These are phyloP conservation scores for Erannis defoliaria DNA, from an alignment of 2,888 invertebrate genomes.

Conservation along the genomic window DNA sequence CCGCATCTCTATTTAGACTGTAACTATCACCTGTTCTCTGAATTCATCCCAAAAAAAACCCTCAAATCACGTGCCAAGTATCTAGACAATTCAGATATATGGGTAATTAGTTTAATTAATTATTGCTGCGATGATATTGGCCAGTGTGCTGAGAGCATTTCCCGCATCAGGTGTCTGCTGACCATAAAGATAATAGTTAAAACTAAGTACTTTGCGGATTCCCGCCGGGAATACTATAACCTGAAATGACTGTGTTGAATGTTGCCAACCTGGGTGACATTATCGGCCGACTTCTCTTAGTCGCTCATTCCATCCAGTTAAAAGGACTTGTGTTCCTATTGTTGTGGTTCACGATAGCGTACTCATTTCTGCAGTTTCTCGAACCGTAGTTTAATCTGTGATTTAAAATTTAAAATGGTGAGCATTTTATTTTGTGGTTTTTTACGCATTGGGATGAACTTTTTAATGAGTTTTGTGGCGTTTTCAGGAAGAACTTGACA, in stretches of 20 bases:
- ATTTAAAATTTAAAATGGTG: slow-evolving; percentile 44
- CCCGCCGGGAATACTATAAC: slow-evolving; percentile 59
- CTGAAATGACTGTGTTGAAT: slow-evolving; percentile 49
- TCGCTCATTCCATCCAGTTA: slow-evolving; percentile 79
- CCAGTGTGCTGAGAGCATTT: slow-evolving; percentile 52
- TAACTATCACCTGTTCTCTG: slow-evolving; percentile 16
- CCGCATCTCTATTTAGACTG: slow-evolving; percentile 26
- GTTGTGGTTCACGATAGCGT: slow-evolving; percentile 74
- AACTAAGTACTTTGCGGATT: slow-evolving; percentile 68
- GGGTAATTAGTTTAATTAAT: slow-evolving; percentile 64
- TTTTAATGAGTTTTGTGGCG: slow-evolving; percentile 54
- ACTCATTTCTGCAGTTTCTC: slow-evolving; percentile 67
- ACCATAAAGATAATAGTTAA: slow-evolving; percentile 76
- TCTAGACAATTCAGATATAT: slow-evolving; percentile 69
- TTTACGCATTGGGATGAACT: slow-evolving; percentile 37
- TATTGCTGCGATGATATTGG: slow-evolving; percentile 60
- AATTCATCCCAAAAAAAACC: slow-evolving; percentile 43
- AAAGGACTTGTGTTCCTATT: slow-evolving; percentile 79
- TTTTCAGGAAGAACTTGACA: slow-evolving; percentile 91
- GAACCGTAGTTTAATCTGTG: slow-evolving; percentile 43
- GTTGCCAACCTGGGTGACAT: slow-evolving; percentile 80
- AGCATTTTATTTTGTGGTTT: slow-evolving; percentile 29
- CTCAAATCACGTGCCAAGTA: slow-evolving; percentile 60
- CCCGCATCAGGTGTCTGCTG: slow-evolving; percentile 66
- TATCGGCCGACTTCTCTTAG: slow-evolving; percentile 69